Evolutionary conservation across 2,113 vertebrate genomes (phyloP).

Genomic region (Dasyornis broadbenti): DNA sequence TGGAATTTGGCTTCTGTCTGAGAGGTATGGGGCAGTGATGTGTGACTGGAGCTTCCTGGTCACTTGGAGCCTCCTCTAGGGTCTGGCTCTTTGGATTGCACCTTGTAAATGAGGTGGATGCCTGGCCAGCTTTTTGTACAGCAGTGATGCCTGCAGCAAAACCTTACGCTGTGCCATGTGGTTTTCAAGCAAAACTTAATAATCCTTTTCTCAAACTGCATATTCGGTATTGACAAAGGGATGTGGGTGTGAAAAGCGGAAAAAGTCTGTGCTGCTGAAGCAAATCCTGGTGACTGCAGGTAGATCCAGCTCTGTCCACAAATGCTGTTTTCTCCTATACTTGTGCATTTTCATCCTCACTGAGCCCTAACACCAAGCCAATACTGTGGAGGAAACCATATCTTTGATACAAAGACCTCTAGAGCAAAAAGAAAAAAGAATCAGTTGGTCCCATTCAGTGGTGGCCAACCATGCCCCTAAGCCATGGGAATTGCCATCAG

Average conservation of each 20-base stretch:
- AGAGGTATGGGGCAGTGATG: not conserved
- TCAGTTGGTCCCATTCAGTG: not conserved
- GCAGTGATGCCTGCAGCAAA: not conserved
- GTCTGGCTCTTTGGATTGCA: not conserved
- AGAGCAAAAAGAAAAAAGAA: not conserved
- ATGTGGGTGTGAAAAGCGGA: not conserved
- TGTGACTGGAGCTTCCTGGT: not conserved
- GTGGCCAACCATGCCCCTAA: not conserved
- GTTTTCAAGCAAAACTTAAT: not conserved
- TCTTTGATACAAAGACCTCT: not conserved
- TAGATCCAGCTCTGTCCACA: not conserved
- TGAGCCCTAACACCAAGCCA: not conserved
- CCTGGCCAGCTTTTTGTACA: not conserved
- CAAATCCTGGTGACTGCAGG: not conserved
- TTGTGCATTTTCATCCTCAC: not conserved
- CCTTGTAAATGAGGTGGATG: not conserved
- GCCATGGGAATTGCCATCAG: not conserved
- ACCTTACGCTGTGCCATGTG: accelerated
- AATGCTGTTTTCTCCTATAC: not conserved
- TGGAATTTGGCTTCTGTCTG: not conserved
- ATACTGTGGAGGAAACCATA: not conserved
- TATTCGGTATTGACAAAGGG: not conserved
- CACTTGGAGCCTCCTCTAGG: not conserved
- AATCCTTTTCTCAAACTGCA: not conserved
- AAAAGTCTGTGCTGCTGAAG: not conserved